Conservation (phyloP, 2,113 vertebrate genomes). For the Aptenodytes patagonicus region DNA sequence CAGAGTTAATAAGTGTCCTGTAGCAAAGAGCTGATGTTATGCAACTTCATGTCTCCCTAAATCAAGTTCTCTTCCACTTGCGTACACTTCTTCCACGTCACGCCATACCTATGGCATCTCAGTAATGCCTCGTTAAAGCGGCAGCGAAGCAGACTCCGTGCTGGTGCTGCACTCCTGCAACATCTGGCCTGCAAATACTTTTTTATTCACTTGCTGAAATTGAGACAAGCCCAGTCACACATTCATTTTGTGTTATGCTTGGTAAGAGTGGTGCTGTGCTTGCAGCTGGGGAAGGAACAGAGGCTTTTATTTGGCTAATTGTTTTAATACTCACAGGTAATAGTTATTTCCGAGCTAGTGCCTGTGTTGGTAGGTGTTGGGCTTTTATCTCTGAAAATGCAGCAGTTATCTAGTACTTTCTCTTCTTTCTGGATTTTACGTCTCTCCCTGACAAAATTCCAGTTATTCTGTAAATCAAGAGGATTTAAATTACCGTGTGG, state of each 20-base stretch:
- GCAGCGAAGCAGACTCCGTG: accelerated
- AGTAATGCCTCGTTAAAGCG: not conserved
- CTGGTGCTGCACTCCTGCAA: not conserved
- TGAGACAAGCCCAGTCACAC: not conserved
- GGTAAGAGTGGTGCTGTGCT: not conserved
- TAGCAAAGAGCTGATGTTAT: not conserved
- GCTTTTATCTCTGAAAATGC: not conserved
- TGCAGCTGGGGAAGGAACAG: not conserved
- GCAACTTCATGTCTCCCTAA: not conserved
- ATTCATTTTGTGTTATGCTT: accelerated
- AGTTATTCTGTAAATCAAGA: not conserved
- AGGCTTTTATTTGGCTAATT: not conserved
- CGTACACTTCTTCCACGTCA: not conserved
- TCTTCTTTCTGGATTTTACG: not conserved
- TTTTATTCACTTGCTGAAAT: not conserved
- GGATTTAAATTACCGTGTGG: not conserved
- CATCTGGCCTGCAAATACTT: not conserved
- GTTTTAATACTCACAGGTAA: not conserved
- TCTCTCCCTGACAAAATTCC: not conserved
- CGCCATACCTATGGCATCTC: not conserved
- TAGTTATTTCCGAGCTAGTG: not conserved
- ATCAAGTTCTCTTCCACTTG: constrained; percentile 21
- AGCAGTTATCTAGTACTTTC: not conserved
- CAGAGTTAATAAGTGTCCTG: not conserved
- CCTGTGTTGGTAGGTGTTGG: not conserved